Conservation (phyloP, 2,113 vertebrate species). For the Thalassoma bifasciatum region DNA sequence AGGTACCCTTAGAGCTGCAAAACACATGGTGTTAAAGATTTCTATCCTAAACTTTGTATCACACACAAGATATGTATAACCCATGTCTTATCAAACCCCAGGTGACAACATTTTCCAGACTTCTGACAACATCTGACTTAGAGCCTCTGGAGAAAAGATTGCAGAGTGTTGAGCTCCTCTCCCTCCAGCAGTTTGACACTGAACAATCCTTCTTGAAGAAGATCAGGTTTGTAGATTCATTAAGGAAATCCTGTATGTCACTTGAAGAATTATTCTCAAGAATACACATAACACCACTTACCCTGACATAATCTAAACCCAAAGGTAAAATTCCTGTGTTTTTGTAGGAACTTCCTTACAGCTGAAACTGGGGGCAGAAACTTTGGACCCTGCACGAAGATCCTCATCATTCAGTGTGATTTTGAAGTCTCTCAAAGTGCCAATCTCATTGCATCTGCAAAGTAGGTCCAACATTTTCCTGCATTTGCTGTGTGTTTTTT, state of each 20-base stretch:
- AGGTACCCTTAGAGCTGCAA: slow-evolving; percentile 81
- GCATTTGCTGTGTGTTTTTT: accelerated
- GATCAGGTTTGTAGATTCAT: slow-evolving; percentile 86
- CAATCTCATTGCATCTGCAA: slow-evolving; percentile 94
- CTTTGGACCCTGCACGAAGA: slow-evolving; percentile 72
- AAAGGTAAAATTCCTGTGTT: background rate
- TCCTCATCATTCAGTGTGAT: slow-evolving; percentile 93
- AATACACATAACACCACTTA: background rate
- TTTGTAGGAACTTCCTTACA: slow-evolving; percentile 83
- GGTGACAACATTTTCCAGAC: slow-evolving; percentile 96
- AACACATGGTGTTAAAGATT: background rate
- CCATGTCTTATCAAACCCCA: slow-evolving; percentile 56
- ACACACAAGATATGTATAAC: background rate
- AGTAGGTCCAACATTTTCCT: slow-evolving; percentile 79
- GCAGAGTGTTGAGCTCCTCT: slow-evolving; percentile 82
- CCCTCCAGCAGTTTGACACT: slow-evolving; percentile 94
- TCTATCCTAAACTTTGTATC: background rate
- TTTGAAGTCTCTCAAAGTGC: slow-evolving; percentile 86
- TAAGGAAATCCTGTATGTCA: background rate
- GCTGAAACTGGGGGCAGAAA: slow-evolving; percentile 12
- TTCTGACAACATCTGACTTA: slow-evolving; percentile 88
- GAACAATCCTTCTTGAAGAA: slow-evolving; percentile 91
- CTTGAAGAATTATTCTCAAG: background rate
- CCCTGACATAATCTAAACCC: background rate
- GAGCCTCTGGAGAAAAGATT: slow-evolving; percentile 74